Base-by-base conservation (phyloP, 2,888 invertebrate species). In the Piscicola geometra region DNA sequence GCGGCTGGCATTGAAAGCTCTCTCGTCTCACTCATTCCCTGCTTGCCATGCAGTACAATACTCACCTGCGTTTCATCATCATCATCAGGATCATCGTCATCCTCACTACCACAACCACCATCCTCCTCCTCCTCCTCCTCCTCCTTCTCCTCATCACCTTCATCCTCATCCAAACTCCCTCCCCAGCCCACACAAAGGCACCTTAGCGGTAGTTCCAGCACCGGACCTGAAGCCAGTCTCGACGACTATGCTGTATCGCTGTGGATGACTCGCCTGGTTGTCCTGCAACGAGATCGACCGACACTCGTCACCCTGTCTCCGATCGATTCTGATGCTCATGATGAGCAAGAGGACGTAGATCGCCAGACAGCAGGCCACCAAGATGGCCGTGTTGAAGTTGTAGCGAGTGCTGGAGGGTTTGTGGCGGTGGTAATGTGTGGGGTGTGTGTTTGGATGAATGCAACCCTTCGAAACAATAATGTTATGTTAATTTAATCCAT, bases 1-100 rank as follows among this genome's bases (percentile, higher is more conserved):
- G 21, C n/a, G 3, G 21, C n/a, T 21, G 73, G n/a, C n/a, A n/a
- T 64, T 47, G 84, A 82, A 0, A 86, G 81, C 72, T 85, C 85
- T 68, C 85, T 79, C 3, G 85, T 86, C 76, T 86, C 86, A 0
- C 85, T 85, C 82, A 85, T 83, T 15, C 85, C 86, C 36, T 85
- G 82, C 71, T 84, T 84, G 2, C 86, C 86, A 79, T 86, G 86
- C 28, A 86, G 80, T 68, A 86, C 85, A n/a, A 86, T 78, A 79
- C 84, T 85, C 71, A 86, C 84, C 86, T 86, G 80, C 2, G 1
- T 25, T 2, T 68, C 18, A 30, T 1, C 28, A 1, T n/a, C 25
- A n/a, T n/a, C n/a, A n/a, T n/a, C n/a, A n/a, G n/a, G n/a, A n/a
- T n/a, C n/a, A n/a, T n/a, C n/a, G n/a, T n/a, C n/a, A n/a, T n/a